phyloP scores from a whole-genome alignment of 1,140 invertebrate species.

The Drosophila parabipectinata region DNA sequence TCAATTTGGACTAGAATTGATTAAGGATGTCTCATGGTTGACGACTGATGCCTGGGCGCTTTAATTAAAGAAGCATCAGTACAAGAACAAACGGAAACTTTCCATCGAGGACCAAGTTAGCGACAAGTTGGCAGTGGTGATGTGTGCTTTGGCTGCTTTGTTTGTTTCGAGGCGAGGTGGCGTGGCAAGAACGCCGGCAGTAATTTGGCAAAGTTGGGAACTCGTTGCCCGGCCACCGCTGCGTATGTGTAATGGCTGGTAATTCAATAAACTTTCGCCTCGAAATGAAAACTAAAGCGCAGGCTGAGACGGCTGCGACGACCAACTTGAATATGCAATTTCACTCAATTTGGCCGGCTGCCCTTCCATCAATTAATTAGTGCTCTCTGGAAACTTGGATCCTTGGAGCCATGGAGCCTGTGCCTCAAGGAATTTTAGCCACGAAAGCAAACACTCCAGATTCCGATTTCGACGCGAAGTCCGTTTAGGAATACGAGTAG shows the following conservation, averaged over 20 bases:
- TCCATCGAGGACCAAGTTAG: not conserved
- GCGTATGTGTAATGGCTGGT: constrained; percentile 58
- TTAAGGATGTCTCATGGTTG: constrained; percentile 1
- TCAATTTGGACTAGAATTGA: constrained; percentile 9
- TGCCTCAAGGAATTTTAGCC: not conserved
- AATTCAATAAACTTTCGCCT: constrained; percentile 58
- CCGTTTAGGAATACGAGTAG: constrained; percentile 10
- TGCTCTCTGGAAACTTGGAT: constrained; percentile 50
- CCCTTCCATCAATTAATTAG: constrained; percentile 72
- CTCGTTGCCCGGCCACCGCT: constrained; percentile 6
- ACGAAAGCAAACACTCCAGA: not conserved
- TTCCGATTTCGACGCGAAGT: not conserved
- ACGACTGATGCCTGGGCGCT: not conserved
- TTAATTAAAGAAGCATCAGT: constrained; percentile 18
- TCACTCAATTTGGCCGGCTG: constrained; percentile 40
- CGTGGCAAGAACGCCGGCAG: constrained; percentile 9
- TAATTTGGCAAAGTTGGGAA: constrained; percentile 46
- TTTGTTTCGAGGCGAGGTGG: not conserved
- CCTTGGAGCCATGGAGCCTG: not conserved
- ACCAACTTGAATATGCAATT: constrained; percentile 59
- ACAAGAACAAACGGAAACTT: constrained; percentile 7
- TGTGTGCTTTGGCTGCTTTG: constrained; percentile 5
- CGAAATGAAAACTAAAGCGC: constrained; percentile 51
- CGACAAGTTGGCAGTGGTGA: constrained; percentile 31
- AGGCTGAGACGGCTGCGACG: not conserved